Evolutionary conservation across 2,113 vertebrate genomes (phyloP).

Genomic region (Oncorhynchus masou): DNA sequence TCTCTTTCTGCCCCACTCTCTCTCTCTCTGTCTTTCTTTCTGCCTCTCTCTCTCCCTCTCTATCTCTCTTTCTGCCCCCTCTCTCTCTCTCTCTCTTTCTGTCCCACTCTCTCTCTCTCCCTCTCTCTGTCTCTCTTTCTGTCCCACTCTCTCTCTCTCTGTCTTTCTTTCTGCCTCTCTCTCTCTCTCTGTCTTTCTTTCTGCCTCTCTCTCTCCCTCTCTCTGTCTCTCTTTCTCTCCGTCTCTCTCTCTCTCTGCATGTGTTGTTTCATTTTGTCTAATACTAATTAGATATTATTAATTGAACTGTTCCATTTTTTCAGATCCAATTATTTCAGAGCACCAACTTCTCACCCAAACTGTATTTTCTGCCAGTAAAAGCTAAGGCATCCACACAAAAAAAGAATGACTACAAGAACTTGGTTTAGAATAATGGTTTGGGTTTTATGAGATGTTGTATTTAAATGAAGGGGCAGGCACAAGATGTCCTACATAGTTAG

Average conservation of each 20-base stretch:
- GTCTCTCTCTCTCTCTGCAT: conserved; percentile 24
- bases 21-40: neutral
- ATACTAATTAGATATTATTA: conserved; percentile 62
- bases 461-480: neutral
- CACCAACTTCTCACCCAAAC: conserved; percentile 10
- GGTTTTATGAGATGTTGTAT: too few species aligned
- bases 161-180: too few species aligned
- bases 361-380: conserved; percentile 34
- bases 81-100: neutral
- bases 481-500: too few species aligned
- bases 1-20: neutral
- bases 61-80: too few species aligned
- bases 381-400: neutral
- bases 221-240: neutral
- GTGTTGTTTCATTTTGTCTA: conserved; percentile 62
- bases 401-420: too few species aligned
- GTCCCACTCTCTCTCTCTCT: too few species aligned
- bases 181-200: too few species aligned
- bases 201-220: too few species aligned
- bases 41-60: conserved; percentile 9
- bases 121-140: neutral
- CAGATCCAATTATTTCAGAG: conserved; percentile 34
- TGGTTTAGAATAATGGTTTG: too few species aligned
- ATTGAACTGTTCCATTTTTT: conserved; percentile 46
- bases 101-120: conserved; percentile 6